These are phyloP conservation scores for Helicoverpa assulta DNA, from an alignment of 2,888 invertebrate species.

Conservation along the genomic window DNA sequence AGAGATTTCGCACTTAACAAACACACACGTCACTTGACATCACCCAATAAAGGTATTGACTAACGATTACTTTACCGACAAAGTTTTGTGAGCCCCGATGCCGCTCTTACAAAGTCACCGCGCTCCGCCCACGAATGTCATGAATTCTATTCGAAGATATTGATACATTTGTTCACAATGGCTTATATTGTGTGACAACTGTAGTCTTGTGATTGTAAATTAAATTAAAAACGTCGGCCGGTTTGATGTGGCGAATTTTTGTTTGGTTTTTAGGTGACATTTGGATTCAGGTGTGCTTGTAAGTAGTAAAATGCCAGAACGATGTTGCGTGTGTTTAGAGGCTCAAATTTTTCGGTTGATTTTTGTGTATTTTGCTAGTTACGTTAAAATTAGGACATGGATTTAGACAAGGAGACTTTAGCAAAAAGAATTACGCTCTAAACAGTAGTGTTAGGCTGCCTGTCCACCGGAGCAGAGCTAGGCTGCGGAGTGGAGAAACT, in stretches of 20 bases:
- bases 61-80: constrained; percentile 65
- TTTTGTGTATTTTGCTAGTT: constrained; percentile 1
- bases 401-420: no score
- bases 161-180: constrained; percentile 51
- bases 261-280: constrained; percentile 76
- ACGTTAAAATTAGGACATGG: constrained; percentile 14
- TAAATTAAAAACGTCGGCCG: constrained; percentile 74
- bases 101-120: constrained; percentile 69
- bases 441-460: no score
- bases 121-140: constrained; percentile 72
- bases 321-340: constrained; percentile 45
- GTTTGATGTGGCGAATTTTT: constrained; percentile 88
- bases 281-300: constrained; percentile 54
- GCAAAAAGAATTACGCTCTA: no score
- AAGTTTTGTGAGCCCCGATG: constrained; percentile 62
- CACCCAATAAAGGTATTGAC: constrained; percentile 65
- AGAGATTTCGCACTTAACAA: constrained; percentile 64
- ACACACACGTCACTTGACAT: constrained; percentile 62
- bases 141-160: constrained; percentile 41
- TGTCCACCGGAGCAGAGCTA: no score
- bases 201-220: constrained; percentile 69
- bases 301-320: constrained; percentile 39
- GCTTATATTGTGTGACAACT: constrained; percentile 41
- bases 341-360: constrained; percentile 22
- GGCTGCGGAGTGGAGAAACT: no score